These are phyloP conservation scores for Datnioides undecimradiatus DNA, from an alignment of 2,113 vertebrate genomes.

Conservation along the genomic window DNA sequence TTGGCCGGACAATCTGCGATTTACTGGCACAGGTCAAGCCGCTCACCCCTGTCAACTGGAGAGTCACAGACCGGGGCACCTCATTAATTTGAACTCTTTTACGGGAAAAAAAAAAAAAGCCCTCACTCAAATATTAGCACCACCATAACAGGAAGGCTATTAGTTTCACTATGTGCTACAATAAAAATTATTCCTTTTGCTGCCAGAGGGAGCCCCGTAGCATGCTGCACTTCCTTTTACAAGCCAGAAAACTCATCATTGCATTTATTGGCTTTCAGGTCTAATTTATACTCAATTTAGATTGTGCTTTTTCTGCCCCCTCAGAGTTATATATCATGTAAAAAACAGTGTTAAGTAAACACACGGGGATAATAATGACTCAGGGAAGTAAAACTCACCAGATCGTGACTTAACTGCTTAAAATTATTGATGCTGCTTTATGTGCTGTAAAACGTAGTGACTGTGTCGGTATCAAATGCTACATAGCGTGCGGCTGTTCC, in stretches of 20 bases:
- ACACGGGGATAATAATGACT: constrained; percentile 49
- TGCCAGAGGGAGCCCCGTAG: constrained; percentile 40
- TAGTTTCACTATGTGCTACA: constrained; percentile 59
- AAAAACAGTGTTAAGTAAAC: constrained; percentile 66
- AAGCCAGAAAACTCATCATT: constrained; percentile 48
- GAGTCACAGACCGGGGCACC: constrained; percentile 31
- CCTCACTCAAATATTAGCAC: constrained; percentile 33
- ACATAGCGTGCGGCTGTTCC: constrained; percentile 20
- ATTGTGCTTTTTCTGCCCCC: constrained; percentile 32
- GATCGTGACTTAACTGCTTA: constrained; percentile 48
- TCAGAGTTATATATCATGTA: constrained; percentile 36
- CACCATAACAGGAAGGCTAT: constrained; percentile 56
- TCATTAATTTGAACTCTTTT: constrained; percentile 59
- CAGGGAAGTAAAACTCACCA: constrained; percentile 53
- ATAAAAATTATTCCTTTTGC: constrained; percentile 50
- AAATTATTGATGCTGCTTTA: constrained; percentile 58
- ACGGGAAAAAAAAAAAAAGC: constrained; percentile 49
- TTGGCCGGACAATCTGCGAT: not conserved
- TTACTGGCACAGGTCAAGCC: constrained; percentile 35
- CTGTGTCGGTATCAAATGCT: constrained; percentile 33
- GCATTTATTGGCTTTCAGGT: constrained; percentile 63
- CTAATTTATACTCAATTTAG: constrained; percentile 55
- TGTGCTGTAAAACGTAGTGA: constrained; percentile 43
- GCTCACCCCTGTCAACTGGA: constrained; percentile 19
- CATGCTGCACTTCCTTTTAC: constrained; percentile 39